Evolutionary conservation across 1,140 invertebrate genomes (phyloP), one percentile per base, ranked within the genome.

Genomic region (Heliconius eleuchia): DNA sequence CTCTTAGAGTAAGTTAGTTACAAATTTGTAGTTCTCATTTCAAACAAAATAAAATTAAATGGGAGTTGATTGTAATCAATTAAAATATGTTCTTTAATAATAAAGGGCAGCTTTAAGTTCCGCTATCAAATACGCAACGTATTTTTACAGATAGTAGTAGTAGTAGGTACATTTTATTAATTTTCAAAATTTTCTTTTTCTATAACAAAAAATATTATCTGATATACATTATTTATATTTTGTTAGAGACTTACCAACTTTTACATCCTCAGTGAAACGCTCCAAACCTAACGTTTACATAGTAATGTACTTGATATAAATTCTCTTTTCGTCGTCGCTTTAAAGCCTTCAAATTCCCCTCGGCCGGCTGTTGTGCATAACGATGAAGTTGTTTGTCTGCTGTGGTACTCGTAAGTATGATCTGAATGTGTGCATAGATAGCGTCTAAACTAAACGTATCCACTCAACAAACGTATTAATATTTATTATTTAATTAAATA

Each of bases 261-360:
- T n/a, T 16, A 30, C 13, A 72, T 72, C n/a, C n/a, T 72, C 37
- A 72, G 71, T 30, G 60, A 30, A 23, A 39, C 37, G 71, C 9
- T 39, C 19, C 16, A 57, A 74, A 55, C 27, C 16, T 34, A 34
- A 57, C 46, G 72, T 39, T 42, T 72, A 72, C 37, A 42, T 72
- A 72, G 71, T 72, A 42, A 72, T 72, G 71, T 72, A 72, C 72
- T 66, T 55, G 46, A 46, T 55, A 74, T 37, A 37, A 57, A 74
- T 74, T 74, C 55, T 76, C 74, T 76, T 76, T 76, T 11, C 52
- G 74, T 76, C 50, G 34, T 70, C n/a, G 42, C 60, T 66, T 42
- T 39, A 34, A 66, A 76, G 30, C 39, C 74, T 66, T 39, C 34
- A 42, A 76, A 39, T 76, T 52, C 57, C 55, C 39, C 57, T 70